Percentiles rank a stretch among this genome's conserved stretches.
phyloP scores from a whole-genome alignment of 1,140 invertebrate genomes.

The Anagrus nilaparvatae region DNA sequence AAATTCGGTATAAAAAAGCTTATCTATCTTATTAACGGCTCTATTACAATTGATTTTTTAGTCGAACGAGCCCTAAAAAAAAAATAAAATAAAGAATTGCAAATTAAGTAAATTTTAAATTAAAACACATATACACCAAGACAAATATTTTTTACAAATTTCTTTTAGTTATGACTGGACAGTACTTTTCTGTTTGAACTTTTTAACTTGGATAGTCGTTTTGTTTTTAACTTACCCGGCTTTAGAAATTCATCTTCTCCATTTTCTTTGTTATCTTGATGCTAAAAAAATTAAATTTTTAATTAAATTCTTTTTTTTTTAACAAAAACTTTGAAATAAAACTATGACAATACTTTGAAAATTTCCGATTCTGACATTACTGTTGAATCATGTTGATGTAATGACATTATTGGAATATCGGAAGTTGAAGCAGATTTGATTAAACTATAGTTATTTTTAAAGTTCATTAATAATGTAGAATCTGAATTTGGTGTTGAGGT shows the following conservation, averaged over 20 bases:
- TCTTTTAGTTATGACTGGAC: too few species aligned
- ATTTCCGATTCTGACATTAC: constrained; percentile 20
- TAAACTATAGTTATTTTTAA: constrained; percentile 14
- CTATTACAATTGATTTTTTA: too few species aligned
- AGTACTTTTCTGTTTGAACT: constrained; percentile 16
- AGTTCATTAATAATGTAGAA: constrained; percentile 8
- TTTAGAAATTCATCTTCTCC: constrained; percentile 21
- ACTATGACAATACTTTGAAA: constrained; percentile 13
- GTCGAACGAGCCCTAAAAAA: too few species aligned
- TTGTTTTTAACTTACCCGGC: constrained; percentile 18
- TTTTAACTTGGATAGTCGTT: constrained; percentile 21
- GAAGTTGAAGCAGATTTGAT: constrained; percentile 23
- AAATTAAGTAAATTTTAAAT: too few species aligned
- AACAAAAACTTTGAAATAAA: not conserved
- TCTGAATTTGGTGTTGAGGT: constrained; percentile 17
- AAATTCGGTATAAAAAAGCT: too few species aligned
- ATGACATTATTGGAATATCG: constrained; percentile 18
- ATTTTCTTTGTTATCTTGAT: constrained; percentile 27
- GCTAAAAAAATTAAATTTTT: constrained; percentile 9
- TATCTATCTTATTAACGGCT: too few species aligned
- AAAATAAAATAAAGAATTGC: too few species aligned
- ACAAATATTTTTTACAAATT: too few species aligned
- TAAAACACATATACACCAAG: too few species aligned
- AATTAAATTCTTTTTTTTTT: not conserved
- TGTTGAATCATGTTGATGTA: constrained; percentile 17